Evolutionary conservation across 2,888 invertebrate species (phyloP).

Genomic region (Standfussiana lucernea): DNA sequence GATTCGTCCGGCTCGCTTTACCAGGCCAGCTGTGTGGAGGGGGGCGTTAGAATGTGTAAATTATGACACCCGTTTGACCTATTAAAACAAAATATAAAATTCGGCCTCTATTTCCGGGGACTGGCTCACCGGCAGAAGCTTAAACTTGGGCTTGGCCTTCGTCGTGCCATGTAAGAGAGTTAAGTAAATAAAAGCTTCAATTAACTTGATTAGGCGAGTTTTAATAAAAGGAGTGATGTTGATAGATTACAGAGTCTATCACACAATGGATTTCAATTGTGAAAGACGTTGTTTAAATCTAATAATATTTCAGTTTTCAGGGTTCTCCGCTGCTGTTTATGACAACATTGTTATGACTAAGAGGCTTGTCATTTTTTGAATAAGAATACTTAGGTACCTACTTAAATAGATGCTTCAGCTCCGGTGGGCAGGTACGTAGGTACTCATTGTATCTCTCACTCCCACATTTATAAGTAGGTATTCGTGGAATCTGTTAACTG

Average conservation of each 20-base stretch:
- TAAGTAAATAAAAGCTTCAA: conserved; percentile 8
- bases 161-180: background rate
- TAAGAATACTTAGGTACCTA: background rate
- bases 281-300: background rate
- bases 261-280: background rate
- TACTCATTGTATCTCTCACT: background rate
- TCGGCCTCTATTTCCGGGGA: background rate
- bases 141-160: background rate
- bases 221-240: background rate
- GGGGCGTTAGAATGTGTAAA: conserved; percentile 37
- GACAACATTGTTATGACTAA: background rate
- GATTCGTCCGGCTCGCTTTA: background rate
- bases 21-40: background rate
- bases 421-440: background rate
- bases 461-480: background rate
- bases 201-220: background rate
- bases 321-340: background rate
- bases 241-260: background rate
- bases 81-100: conserved; percentile 42
- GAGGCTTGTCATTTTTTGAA: too few relatives aligned
- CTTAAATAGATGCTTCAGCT: background rate
- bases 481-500: conserved; percentile 1
- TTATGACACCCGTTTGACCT: conserved; percentile 42
- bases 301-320: background rate
- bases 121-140: conserved; percentile 7